Percentiles rank a stretch among this genome's conserved stretches.
Evolutionary conservation across 2,888 invertebrate species (phyloP).

Genomic region (Tortricodes alternella): DNA sequence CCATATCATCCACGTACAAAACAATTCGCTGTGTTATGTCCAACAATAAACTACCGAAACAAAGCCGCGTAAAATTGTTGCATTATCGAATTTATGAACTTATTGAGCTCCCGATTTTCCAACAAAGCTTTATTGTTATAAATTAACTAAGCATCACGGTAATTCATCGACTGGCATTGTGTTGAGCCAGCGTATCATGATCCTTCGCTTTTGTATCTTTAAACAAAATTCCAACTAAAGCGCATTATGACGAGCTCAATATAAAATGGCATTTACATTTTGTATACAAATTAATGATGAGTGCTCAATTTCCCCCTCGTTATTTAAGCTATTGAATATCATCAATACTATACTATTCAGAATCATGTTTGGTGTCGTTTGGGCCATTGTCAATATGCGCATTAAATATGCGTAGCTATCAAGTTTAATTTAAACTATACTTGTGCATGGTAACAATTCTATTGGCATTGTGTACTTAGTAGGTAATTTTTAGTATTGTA

Average conservation of each 20-base stretch:
- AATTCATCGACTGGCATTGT: conserved; percentile 21
- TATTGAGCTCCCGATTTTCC: conserved; percentile 17
- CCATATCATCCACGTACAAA: not conserved
- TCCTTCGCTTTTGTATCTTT: not conserved
- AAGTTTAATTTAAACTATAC: no score
- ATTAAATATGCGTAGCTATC: no score
- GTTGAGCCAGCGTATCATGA: conserved; percentile 1
- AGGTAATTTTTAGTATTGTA: no score
- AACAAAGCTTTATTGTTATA: conserved; percentile 21
- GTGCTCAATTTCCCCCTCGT: conserved; percentile 10
- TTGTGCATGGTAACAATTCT: no score
- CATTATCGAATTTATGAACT: conserved; percentile 4
- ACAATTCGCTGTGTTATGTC: not conserved
- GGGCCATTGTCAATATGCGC: not conserved
- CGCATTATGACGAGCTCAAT: conserved; percentile 3
- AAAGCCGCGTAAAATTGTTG: not conserved
- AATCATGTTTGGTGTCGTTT: not conserved
- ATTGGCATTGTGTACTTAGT: no score
- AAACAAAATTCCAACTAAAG: not conserved
- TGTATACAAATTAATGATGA: conserved; percentile 17
- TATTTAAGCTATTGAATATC: conserved; percentile 17
- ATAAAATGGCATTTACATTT: conserved; percentile 5
- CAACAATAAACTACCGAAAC: not conserved
- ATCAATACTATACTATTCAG: not conserved
- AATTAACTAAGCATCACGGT: conserved; percentile 22